Percentiles rank a stretch among this genome's conserved stretches.
phyloP scores from a whole-genome alignment of 2,113 vertebrate species.

The Vidua macroura region DNA sequence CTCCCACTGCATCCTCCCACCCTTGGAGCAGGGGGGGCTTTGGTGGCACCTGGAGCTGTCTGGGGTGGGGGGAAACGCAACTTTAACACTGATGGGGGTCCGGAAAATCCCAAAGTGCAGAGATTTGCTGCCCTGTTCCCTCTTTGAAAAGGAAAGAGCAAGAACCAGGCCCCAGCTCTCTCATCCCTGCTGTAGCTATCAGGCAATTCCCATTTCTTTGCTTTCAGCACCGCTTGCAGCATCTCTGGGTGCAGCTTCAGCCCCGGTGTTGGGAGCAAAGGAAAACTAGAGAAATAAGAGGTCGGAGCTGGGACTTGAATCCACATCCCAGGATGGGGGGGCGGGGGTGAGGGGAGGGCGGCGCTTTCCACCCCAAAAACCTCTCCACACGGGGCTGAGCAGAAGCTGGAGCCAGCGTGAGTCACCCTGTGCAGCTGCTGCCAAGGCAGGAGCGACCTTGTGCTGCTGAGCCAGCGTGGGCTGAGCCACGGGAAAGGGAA shows the following conservation, averaged over 20 bases:
- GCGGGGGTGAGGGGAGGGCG: not conserved
- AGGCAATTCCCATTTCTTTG: not conserved
- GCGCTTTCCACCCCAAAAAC: not conserved
- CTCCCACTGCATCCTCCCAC: not conserved
- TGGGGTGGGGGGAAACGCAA: fast-evolving
- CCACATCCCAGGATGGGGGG: not conserved
- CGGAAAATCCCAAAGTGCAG: not conserved
- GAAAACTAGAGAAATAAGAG: not conserved
- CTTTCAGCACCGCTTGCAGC: not conserved
- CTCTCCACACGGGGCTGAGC: not conserved
- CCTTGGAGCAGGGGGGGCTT: not conserved
- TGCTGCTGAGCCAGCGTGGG: not conserved
- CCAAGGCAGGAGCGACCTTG: not conserved
- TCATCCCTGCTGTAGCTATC: not conserved
- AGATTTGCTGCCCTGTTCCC: not conserved
- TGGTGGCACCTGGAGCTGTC: not conserved
- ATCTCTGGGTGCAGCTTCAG: not conserved
- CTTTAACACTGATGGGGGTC: not conserved
- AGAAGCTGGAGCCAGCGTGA: not conserved
- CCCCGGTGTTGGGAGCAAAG: not conserved
- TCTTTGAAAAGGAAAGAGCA: not conserved
- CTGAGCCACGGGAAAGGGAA: not conserved
- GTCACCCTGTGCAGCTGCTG: not conserved
- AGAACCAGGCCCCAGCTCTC: not conserved
- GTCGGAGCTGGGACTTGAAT: not conserved